Conservation (phyloP, 2,888 invertebrate species). For the Limnephilus marmoratus region DNA sequence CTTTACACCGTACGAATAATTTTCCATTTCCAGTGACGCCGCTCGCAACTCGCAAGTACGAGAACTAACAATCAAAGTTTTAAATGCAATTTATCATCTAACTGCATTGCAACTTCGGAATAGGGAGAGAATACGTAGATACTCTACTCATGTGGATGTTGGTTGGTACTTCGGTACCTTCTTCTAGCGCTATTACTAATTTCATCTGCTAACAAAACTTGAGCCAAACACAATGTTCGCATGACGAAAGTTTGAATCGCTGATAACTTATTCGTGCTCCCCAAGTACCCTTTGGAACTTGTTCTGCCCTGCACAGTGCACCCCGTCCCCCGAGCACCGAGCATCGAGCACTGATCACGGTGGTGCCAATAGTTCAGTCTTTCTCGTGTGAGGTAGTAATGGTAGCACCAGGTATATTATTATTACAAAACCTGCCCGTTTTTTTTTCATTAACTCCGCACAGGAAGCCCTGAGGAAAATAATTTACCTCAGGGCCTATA, state of each 20-base stretch:
- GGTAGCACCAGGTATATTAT: neutral
- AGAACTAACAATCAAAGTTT: neutral
- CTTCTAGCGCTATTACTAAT: neutral
- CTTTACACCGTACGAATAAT: neutral
- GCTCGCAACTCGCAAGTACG: neutral
- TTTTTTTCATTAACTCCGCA: too few relatives aligned
- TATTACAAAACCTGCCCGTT: too few relatives aligned
- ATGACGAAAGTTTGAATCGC: conserved; percentile 43
- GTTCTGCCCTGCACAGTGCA: neutral
- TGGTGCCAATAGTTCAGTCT: neutral
- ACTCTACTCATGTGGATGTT: neutral
- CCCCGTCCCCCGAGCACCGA: neutral
- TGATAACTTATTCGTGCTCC: conserved; percentile 38
- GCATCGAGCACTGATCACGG: neutral
- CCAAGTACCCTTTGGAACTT: conserved; percentile 38
- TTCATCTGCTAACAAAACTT: conserved; percentile 32
- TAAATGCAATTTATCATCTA: conserved; percentile 21
- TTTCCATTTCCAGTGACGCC: neutral
- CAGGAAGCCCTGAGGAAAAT: too few relatives aligned
- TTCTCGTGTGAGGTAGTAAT: neutral
- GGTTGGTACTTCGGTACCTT: neutral
- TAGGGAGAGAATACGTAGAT: neutral
- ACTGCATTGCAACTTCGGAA: neutral
- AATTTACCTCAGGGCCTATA: too few relatives aligned
- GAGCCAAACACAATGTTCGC: conserved; percentile 14